phyloP scores from a whole-genome alignment of 1,140 invertebrate species.

The Cydia fagiglandana region DNA sequence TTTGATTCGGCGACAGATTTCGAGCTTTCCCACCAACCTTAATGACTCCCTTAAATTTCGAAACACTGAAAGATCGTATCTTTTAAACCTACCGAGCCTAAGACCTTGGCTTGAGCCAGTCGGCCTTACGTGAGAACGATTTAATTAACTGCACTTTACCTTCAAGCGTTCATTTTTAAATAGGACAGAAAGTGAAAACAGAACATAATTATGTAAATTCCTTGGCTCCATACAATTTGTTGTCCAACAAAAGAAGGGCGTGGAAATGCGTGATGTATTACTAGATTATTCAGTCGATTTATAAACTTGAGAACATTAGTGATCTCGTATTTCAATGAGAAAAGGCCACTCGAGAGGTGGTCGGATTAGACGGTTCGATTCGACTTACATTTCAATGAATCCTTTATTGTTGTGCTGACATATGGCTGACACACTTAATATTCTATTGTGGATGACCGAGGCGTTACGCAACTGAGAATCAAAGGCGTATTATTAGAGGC shows the following conservation, averaged over 20 bases:
- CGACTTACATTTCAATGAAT: slow-evolving; percentile 56
- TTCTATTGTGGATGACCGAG: slow-evolving; percentile 34
- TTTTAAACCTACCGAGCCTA: background rate
- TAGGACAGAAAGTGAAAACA: slow-evolving; percentile 26
- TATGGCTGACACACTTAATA: slow-evolving; percentile 39
- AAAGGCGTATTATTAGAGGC: slow-evolving; percentile 36
- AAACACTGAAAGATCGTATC: slow-evolving; percentile 8
- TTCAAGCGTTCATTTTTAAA: slow-evolving; percentile 16
- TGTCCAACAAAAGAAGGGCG: slow-evolving; percentile 35
- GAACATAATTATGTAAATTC: slow-evolving; percentile 41
- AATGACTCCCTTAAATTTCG: slow-evolving; percentile 4
- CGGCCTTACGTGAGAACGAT: slow-evolving; percentile 22
- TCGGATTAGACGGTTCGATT: slow-evolving; percentile 63
- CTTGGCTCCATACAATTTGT: slow-evolving; percentile 29
- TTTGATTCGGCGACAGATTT: slow-evolving; percentile 20
- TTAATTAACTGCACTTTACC: slow-evolving; percentile 32
- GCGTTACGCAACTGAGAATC: slow-evolving; percentile 25
- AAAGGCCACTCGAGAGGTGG: slow-evolving; percentile 56
- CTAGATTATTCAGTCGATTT: slow-evolving; percentile 43
- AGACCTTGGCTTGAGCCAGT: background rate
- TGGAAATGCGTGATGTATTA: slow-evolving; percentile 38
- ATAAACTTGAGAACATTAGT: slow-evolving; percentile 65
- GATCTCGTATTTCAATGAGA: slow-evolving; percentile 50
- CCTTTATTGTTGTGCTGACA: slow-evolving; percentile 48
- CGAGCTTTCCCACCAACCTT: slow-evolving; percentile 9